Evolutionary conservation across 1,140 invertebrate species (phyloP).

Genomic region (Paramacrobiotus metropolitanus): DNA sequence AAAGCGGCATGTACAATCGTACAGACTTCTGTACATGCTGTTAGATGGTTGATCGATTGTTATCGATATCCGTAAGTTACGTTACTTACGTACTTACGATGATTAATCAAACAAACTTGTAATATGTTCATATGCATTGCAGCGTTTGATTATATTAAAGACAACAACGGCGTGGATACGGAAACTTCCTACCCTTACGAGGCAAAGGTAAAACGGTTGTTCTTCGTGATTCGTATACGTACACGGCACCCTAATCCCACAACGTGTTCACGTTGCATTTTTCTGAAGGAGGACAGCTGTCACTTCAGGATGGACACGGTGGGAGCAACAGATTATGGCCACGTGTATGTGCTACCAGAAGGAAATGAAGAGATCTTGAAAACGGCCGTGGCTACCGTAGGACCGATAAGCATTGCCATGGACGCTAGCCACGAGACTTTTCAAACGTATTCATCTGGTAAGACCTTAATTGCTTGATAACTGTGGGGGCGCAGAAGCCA

Average conservation of each 20-base stretch:
- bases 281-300: constrained; percentile 28
- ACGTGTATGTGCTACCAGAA: constrained; percentile 41
- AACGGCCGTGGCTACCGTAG: constrained; percentile 56
- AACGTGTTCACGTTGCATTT: background rate
- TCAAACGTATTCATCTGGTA: too few relatives aligned
- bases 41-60: too few relatives aligned
- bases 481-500: too few relatives aligned
- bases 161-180: constrained; percentile 70
- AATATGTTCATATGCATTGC: too few relatives aligned
- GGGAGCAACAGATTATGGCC: constrained; percentile 61
- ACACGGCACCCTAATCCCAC: constrained; percentile 73
- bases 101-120: too few relatives aligned
- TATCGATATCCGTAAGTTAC: too few relatives aligned
- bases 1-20: too few relatives aligned
- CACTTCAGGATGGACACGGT: constrained; percentile 40
- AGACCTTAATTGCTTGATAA: too few relatives aligned
- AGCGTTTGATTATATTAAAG: constrained; percentile 24
- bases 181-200: constrained; percentile 36
- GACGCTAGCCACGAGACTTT: constrained; percentile 58
- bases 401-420: constrained; percentile 60
- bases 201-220: constrained; percentile 40
- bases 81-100: too few relatives aligned
- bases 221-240: too few relatives aligned
- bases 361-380: constrained; percentile 43
- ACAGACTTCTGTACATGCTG: too few relatives aligned